Evolutionary conservation across 2,888 invertebrate genomes (phyloP).

Genomic region (Eupeodes latifasciatus): DNA sequence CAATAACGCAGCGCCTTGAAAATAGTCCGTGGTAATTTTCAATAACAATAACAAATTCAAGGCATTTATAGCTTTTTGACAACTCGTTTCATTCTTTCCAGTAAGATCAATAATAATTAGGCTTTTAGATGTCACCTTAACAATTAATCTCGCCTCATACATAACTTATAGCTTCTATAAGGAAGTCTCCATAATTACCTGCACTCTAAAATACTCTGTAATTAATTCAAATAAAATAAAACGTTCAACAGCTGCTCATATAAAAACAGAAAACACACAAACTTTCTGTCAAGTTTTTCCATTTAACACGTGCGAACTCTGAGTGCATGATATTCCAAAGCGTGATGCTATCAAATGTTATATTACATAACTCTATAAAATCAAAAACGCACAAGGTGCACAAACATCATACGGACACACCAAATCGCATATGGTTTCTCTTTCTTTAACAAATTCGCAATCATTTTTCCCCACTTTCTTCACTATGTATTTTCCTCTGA

Average conservation of each 20-base stretch:
- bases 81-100: background rate
- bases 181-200: constrained; percentile 5
- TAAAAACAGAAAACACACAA: background rate
- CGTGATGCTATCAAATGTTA: constrained; percentile 22
- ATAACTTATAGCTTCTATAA: background rate
- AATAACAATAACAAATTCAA: background rate
- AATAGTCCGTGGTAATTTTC: too few relatives aligned
- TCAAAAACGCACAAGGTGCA: constrained; percentile 16
- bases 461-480: constrained; percentile 17
- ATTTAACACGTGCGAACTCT: constrained; percentile 20
- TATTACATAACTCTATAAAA: constrained; percentile 44
- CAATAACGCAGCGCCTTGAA: too few relatives aligned
- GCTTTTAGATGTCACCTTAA: background rate
- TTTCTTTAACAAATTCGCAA: constrained; percentile 50
- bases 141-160: background rate
- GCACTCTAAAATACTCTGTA: background rate
- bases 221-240: constrained; percentile 21
- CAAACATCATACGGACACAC: background rate
- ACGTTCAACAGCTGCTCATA: background rate
- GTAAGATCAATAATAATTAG: background rate
- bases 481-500: constrained; percentile 22
- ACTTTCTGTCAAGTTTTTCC: constrained; percentile 31
- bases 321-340: background rate
- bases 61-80: background rate
- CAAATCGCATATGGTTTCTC: constrained; percentile 48